These are phyloP conservation scores for Sinodicranocentrus sp. DNA, from an alignment of 2,888 invertebrate genomes.

Conservation along the genomic window DNA sequence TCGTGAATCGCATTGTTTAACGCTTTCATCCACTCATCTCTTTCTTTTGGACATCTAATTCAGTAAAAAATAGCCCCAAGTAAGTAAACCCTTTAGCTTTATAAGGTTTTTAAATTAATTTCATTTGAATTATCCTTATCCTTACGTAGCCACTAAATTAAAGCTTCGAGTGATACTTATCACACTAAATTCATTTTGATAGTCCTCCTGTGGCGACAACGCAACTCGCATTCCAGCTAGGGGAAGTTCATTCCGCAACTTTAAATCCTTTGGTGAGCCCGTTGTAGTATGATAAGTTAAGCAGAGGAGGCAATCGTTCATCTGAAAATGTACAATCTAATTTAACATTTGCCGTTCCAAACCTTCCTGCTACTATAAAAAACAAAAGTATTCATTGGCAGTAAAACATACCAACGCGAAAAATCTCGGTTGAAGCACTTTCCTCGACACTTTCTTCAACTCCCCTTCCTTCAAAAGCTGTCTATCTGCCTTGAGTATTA, in stretches of 20 bases:
- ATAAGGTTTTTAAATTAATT: background rate
- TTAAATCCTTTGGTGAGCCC: conserved; percentile 77
- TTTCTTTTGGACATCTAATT: conserved; percentile 79
- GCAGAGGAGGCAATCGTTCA: conserved; percentile 80
- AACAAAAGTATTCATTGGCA: background rate
- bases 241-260: conserved; percentile 80
- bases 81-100: conserved; percentile 8
- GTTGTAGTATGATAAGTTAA: conserved; percentile 78
- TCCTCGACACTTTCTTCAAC: conserved; percentile 83
- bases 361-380: conserved; percentile 64
- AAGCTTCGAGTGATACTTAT: conserved; percentile 81
- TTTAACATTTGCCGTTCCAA: no score
- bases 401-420: conserved; percentile 81
- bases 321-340: no score
- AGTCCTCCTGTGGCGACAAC: conserved; percentile 79
- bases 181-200: conserved; percentile 81
- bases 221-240: conserved; percentile 81
- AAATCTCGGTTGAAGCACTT: conserved; percentile 83
- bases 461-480: conserved; percentile 83
- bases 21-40: conserved; percentile 80
- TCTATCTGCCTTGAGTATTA: conserved; percentile 81
- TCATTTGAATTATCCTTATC: conserved; percentile 77
- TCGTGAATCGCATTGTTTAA: conserved; percentile 80
- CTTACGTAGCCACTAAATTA: conserved; percentile 81
- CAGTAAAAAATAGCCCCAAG: conserved; percentile 25